Base-by-base conservation (phyloP, 2,888 invertebrate species). In the Nomada goodeniana region DNA sequence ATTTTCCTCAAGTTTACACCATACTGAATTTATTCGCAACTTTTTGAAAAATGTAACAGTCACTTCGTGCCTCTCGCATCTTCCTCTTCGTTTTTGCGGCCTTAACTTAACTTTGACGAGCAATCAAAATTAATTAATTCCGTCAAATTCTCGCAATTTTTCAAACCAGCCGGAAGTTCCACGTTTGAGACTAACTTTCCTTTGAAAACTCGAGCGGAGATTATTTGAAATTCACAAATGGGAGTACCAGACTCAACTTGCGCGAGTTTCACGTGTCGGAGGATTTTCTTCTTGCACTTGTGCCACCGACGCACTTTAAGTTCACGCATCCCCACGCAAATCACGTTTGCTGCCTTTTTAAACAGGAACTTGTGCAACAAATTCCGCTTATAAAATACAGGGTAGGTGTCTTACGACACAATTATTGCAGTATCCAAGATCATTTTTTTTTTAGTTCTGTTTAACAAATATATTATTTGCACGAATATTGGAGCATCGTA, bases 191-290 rank as follows among this genome's bases (percentile, higher is more conserved):
- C 2, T 53, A 63, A 72, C 53, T 64, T 64, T n/a, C 42, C 72
- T 72, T 72, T 53, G 64, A 64, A 53, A 42, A 44, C 72, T 64
- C 50, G n/a, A 44, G 72, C 44, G 44, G 64, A 53, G 36, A 64
- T 53, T 15, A 64, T 53, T 72, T 64, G 64, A 64, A 53, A 72
- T 72, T 64, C 72, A 72, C 64, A 53, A 72, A 53, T 53, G 15
- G 29, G 1, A 3, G 52, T 36, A 42, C 36, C 18, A 60, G 63
- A 47, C 11, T 57, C 15, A 10, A 5, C 20, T 53, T 64, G 20
- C 18, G 7, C 44, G 20, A 61, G 50, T 60, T 61, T 15, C 44
- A 1, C 11, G 36, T 11, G 52, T 5, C 15, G 20, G 5, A 42
- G 42, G 63, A 72, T 53, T 72, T 72, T 52, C 61, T 42, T 60